These are phyloP conservation scores for Papio anubis DNA, from an alignment of 2,113 vertebrate genomes.

Conservation along the genomic window DNA sequence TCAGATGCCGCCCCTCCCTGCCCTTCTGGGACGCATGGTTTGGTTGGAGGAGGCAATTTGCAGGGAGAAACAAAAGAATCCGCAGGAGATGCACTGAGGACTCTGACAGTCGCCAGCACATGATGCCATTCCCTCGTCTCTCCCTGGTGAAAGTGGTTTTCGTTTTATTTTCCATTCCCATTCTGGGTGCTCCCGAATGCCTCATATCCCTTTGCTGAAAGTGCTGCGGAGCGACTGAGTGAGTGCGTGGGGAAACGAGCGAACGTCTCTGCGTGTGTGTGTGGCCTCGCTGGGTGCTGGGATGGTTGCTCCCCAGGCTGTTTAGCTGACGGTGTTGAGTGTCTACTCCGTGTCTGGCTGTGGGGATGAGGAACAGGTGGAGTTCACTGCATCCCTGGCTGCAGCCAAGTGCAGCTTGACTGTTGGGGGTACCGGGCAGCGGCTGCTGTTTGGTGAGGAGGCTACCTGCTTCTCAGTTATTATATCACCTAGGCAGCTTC, in stretches of 20 bases:
- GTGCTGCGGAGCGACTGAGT: fast-evolving
- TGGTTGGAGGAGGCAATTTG: neutral
- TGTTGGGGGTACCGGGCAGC: fast-evolving
- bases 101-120: neutral
- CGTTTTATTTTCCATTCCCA: fast-evolving
- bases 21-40: fast-evolving
- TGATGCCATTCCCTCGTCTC: neutral
- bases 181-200: too few species aligned
- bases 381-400: fast-evolving
- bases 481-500: neutral
- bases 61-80: fast-evolving
- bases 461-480: neutral
- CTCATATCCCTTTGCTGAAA: neutral
- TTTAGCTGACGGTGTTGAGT: neutral
- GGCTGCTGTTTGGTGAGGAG: neutral
- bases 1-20: neutral
- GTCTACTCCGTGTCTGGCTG: fast-evolving
- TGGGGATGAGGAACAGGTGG: fast-evolving
- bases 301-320: neutral
- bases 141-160: neutral
- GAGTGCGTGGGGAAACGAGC: fast-evolving
- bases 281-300: neutral
- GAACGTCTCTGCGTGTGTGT: fast-evolving
- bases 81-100: fast-evolving
- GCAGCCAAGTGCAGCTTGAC: neutral